Base-by-base conservation (phyloP, 2,113 vertebrate species). In the Periophthalmus modestus region DNA sequence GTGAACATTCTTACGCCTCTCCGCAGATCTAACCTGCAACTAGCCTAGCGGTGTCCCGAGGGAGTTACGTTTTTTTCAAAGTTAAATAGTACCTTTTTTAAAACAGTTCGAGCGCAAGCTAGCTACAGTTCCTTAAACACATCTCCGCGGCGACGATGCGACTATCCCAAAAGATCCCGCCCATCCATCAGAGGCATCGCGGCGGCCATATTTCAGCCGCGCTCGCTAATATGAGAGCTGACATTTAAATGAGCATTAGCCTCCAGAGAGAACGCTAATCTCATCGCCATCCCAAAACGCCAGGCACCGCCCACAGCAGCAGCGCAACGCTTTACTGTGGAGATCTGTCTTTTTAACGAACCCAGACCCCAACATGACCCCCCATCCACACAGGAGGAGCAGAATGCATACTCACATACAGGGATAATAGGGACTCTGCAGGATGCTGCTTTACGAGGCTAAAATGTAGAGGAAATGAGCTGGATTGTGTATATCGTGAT, bases 221-320 rank as follows among this genome's bases (percentile, higher is more conserved):
- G 82, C 33, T 68, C 6, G 21, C 78, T 82, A 75, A 88, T 84
- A 87, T 85, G 72, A 85, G 84, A 65, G 83, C 57, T 87, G 88
- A 89, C 88, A 89, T 89, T 89, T 89, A 89, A 87, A 89, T 89
- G 89, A 91, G 84, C 78, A 84, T 85, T 88, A 82, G 84, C 83
- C 80, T 85, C 78, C 59, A 81, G 19, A 77, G 78, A 79, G 82
- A 76, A 75, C 75, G 82, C 82, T 85, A 81, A 91, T 88, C 83
- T 79, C 78, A 91, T 58, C 70, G 66, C 66, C 79, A 81, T 67
- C 21, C 43, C 34, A 74, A 74, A 70, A 24, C 12, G 19, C 11
- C 14, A 23, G 46, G 46, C 11, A 18, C 39, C 39, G 46, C 39
- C 46, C 46, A 48, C 39, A 55, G 52, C 66, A 48, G 15, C 46